phyloP scores from a whole-genome alignment of 35 echinoderm and acorn worm species.

The Apostichopus parvimensis region DNA sequence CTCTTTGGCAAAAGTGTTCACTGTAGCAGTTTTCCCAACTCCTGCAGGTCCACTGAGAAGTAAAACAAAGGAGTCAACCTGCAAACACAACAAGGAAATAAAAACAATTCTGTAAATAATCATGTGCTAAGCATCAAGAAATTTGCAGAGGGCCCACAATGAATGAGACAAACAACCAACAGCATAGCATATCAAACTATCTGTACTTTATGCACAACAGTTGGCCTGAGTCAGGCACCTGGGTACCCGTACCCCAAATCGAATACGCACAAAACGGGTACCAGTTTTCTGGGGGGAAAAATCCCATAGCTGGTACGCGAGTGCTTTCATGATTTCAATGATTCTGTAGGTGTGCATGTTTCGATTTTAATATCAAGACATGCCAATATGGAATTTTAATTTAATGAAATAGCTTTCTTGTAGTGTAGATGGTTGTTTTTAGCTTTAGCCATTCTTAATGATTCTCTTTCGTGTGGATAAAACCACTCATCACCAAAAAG shows the following conservation, averaged over 20 bases:
- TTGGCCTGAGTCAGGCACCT: neutral
- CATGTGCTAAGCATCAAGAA: neutral
- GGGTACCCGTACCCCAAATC: neutral
- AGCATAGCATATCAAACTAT: neutral
- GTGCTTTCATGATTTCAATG: too few relatives aligned
- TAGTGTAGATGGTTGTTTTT: too few relatives aligned
- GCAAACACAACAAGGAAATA: neutral
- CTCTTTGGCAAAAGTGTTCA: conserved; percentile 81
- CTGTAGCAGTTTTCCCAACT: conserved; percentile 88
- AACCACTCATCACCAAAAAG: too few relatives aligned
- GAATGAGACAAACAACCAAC: neutral
- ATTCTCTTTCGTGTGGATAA: too few relatives aligned
- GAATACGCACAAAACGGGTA: too few relatives aligned
- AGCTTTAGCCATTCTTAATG: too few relatives aligned
- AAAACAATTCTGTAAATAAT: neutral
- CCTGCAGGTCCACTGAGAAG: conserved; percentile 89
- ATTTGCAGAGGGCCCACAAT: neutral
- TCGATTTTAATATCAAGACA: too few relatives aligned
- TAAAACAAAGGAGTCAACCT: conserved; percentile 57
- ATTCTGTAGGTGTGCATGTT: too few relatives aligned
- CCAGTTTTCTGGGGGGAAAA: too few relatives aligned
- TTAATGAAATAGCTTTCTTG: too few relatives aligned
- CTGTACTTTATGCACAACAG: neutral
- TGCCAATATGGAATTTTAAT: too few relatives aligned
- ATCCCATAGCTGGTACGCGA: too few relatives aligned